Conservation (phyloP, 2,888 invertebrate species). For the Andrena fulva region DNA sequence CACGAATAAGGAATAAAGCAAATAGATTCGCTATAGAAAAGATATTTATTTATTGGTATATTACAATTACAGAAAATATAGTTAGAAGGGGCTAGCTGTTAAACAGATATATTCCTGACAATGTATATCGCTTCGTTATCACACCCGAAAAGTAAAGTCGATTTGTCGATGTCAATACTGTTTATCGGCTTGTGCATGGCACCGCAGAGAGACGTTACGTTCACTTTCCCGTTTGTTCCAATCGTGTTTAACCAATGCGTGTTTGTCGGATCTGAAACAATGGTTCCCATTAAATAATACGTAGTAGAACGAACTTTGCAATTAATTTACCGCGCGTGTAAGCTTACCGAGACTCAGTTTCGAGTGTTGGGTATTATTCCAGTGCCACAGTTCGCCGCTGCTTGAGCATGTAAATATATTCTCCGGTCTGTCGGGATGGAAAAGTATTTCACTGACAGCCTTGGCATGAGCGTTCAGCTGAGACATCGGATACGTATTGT, state of each 20-base stretch:
- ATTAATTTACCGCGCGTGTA: not conserved
- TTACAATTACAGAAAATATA: conserved; percentile 57
- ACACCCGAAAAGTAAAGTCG: conserved; percentile 92
- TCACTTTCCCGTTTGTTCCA: conserved; percentile 86
- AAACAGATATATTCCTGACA: conserved; percentile 87
- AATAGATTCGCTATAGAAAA: conserved; percentile 21
- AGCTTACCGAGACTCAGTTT: conserved; percentile 79
- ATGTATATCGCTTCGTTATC: conserved; percentile 96
- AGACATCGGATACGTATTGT: conserved; percentile 93
- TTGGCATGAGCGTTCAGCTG: conserved; percentile 91
- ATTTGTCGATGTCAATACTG: conserved; percentile 91
- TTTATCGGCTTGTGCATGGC: conserved; percentile 92
- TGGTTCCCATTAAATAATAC: conserved; percentile 3
- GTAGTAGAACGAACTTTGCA: not conserved
- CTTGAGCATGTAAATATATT: conserved; percentile 93
- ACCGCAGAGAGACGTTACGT: conserved; percentile 91
- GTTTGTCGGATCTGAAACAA: conserved; percentile 78
- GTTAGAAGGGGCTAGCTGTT: conserved; percentile 48
- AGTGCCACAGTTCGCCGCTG: conserved; percentile 95
- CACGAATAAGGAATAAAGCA: not conserved
- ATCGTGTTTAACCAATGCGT: conserved; percentile 86
- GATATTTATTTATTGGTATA: conserved; percentile 46
- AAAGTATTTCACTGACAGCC: conserved; percentile 93
- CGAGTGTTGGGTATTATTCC: conserved; percentile 87
- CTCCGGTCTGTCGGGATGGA: conserved; percentile 94